Evolutionary conservation across 2,888 invertebrate species (phyloP).

Genomic region (Ryuthela nishihirai): DNA sequence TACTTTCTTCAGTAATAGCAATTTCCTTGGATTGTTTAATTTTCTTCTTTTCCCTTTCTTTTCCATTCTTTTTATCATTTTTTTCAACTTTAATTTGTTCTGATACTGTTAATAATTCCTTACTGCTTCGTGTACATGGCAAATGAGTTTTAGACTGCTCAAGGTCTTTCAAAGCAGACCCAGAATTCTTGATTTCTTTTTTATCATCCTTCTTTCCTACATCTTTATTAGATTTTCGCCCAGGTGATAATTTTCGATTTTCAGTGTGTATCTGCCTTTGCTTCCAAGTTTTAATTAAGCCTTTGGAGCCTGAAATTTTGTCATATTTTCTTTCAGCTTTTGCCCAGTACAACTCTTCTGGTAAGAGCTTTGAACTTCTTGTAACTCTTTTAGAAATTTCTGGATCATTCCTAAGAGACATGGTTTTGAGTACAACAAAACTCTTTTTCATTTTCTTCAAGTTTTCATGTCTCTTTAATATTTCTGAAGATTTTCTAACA

Average conservation of each 20-base stretch:
- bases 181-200: constrained; percentile 2
- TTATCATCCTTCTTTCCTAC: constrained; percentile 5
- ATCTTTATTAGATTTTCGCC: not conserved
- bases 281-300: no score
- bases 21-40: not conserved
- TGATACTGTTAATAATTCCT: no score
- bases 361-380: constrained; percentile 30
- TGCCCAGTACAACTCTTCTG: constrained; percentile 29
- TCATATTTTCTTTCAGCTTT: constrained; percentile 30
- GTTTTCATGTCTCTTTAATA: constrained; percentile 10
- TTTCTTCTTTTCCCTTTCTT: constrained; percentile 2
- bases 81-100: not conserved
- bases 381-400: constrained; percentile 26
- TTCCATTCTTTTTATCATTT: constrained; percentile 1
- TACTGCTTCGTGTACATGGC: no score
- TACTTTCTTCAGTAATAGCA: not conserved
- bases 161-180: no score
- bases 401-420: constrained; percentile 31
- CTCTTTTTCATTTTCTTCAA: constrained; percentile 17
- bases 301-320: no score
- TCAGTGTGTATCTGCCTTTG: constrained; percentile 1
- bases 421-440: constrained; percentile 17
- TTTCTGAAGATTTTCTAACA: constrained; percentile 7
- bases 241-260: constrained; percentile 2
- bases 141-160: no score